A percentile compares a stretch with the other conserved stretches of the same genome.
These are phyloP conservation scores for Hepsetus odoe DNA, from an alignment of 2,113 vertebrate genomes.

Conservation along the genomic window DNA sequence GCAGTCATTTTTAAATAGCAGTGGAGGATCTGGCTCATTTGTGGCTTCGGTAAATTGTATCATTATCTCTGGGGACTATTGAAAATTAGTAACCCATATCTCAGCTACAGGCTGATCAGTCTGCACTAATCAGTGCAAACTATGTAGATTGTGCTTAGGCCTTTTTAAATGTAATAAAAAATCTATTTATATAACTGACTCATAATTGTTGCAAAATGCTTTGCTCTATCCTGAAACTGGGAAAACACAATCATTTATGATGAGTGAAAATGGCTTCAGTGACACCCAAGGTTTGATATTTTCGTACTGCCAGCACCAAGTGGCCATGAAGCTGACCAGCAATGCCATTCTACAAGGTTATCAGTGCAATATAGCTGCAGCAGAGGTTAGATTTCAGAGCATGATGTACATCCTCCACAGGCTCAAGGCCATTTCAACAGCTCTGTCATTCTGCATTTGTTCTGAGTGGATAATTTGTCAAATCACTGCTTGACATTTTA, in stretches of 20 bases:
- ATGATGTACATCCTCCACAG: conserved; percentile 40
- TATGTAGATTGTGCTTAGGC: background rate
- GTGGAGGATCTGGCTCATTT: background rate
- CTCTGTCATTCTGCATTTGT: conserved; percentile 57
- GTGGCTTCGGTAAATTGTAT: background rate
- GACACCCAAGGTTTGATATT: conserved; percentile 57
- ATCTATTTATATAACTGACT: conserved; percentile 45
- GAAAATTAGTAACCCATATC: background rate
- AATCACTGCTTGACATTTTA: conserved; percentile 58
- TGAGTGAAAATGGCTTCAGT: conserved; percentile 58
- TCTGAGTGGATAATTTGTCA: conserved; percentile 42
- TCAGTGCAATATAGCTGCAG: conserved; percentile 56
- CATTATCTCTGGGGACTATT: background rate
- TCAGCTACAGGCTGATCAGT: conserved; percentile 5
- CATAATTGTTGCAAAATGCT: conserved; percentile 62
- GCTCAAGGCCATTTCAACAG: conserved; percentile 61
- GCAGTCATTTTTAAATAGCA: too few relatives aligned
- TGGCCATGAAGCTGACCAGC: conserved; percentile 51
- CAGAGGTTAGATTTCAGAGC: conserved; percentile 63
- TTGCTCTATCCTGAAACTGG: conserved; percentile 63
- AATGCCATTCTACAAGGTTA: conserved; percentile 65
- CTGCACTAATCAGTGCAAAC: conserved; percentile 15
- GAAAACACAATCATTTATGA: conserved; percentile 68
- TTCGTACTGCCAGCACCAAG: background rate
- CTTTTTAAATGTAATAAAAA: conserved; percentile 24